Evolutionary conservation across 1,140 invertebrate species (phyloP), one percentile per base, ranked within the genome.

Genomic region (Ceratosolen solmsi): DNA sequence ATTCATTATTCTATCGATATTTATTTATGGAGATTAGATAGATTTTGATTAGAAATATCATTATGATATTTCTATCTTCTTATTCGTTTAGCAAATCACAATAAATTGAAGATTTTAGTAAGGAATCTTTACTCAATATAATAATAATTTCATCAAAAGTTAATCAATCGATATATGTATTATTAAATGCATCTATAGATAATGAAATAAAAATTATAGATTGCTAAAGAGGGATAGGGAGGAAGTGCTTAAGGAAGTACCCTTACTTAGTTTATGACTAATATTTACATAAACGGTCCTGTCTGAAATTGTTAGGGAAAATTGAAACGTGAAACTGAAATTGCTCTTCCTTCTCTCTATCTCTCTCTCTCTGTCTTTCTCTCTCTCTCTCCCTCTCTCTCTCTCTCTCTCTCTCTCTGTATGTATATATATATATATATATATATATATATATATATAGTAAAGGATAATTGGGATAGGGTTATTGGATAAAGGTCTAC

Each of bases 271-370:
- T 46, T 68, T 60, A 68, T 33, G 20, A 70, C 71, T 80, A 80
- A 80, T 80, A 80, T 80, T 80, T 73, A 56, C 79, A 80, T 80
- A 65, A 80, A 74, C 13, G 56, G 41, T 38, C 41, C 46, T 58
- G 54, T 65, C 71, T 71, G 60, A 71, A 54, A 54, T 54, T 54
- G 51, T 54, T 15, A 22, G 51, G 78, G 70, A 68, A 58, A 54
- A 79, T 54, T 36, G 51, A 72, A 54, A 54, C 51, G 51, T 15
- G 51, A 54, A 54, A 54, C 51, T 54, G 51, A 79, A 79, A 72
- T 22, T 63, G 30, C 2, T 27, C 60, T 17, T 38, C 33, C 68
- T 46, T 54, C 75, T 70, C 46, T 27, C 77, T 41, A 25, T 74
- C 15, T 74, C n/a, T 46, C 58, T n/a, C 30, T 15, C 38, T 46